Conservation (phyloP, 2,797 vertebrate genomes). For the Odontamblyopus lacepedii region DNA sequence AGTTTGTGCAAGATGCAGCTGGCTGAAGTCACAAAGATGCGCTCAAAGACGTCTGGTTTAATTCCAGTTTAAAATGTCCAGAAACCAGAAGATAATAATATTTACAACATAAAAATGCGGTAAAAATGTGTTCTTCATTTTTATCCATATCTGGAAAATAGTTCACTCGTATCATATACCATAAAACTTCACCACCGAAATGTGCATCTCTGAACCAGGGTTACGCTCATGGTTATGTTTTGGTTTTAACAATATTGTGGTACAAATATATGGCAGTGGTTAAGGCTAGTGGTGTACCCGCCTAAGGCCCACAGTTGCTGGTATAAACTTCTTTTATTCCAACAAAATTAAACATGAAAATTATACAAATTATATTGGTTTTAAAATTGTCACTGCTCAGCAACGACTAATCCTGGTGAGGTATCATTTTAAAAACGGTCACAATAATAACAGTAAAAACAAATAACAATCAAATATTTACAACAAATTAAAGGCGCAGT, state of each 20-base stretch:
- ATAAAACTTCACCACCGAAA: not conserved
- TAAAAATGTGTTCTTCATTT: not conserved
- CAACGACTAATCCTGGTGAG: conserved; percentile 34
- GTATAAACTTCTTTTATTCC: not conserved
- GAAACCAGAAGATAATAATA: conserved; percentile 7
- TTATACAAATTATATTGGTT: conserved; percentile 23
- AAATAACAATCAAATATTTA: conserved; percentile 67
- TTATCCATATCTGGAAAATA: not conserved
- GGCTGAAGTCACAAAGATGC: conserved; percentile 65
- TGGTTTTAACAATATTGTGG: not conserved
- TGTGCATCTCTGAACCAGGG: not conserved
- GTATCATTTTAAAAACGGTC: conserved; percentile 23
- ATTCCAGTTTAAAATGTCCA: conserved; percentile 29
- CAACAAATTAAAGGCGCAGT: conserved; percentile 42
- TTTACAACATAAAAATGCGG: not conserved
- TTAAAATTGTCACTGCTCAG: conserved; percentile 50
- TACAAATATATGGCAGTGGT: not conserved
- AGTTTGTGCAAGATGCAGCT: conserved; percentile 65
- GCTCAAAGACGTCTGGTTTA: conserved; percentile 61
- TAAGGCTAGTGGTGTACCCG: not conserved
- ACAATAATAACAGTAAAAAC: conserved; percentile 42
- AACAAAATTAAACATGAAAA: not conserved
- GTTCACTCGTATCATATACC: not conserved
- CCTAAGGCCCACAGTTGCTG: not conserved
- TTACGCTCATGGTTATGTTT: conserved; percentile 2